Evolutionary conservation across 2,888 invertebrate genomes (phyloP), one percentile per base, ranked within the genome.

Genomic region (Oeneis ivallda): DNA sequence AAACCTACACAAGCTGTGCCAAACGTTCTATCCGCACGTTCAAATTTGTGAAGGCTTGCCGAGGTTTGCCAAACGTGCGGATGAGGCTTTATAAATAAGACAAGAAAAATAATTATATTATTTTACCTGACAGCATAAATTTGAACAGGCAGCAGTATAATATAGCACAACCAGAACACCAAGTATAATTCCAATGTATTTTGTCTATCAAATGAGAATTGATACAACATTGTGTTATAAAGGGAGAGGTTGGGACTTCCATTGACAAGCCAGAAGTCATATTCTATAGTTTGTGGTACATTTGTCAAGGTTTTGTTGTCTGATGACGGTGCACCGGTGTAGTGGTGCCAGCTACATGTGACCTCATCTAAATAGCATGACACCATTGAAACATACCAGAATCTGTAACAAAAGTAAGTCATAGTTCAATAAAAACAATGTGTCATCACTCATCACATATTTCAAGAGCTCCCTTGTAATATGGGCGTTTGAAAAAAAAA

Each of bases 261-360:
- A 87, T 99, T 99, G 8, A 99, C 98, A 57, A 99, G 93, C 96
- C 98, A 98, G 73, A 99, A 95, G 84, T 99, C 97, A 85, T 98
- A 99, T 61, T 93, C 86, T 56, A 92, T 74, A 47, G 73, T 82
- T 71, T 91, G 90, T 43, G 93, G 92, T 19, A 71, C 74, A 9
- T 79, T 72, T 41, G 84, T 85, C 39, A 86, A 70, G 2, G 84
- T 83, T 70, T 83, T 86, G 72, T 89, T 88, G 70, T 86, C 81
- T 62, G 77, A 75, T 9, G 83, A 71, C 0, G 86, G 84, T 41
- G 83, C 85, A 41, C 90, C 90, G 11, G 75, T 79, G 70, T 95
- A 95, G 76, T 97, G 94, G 74, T 95, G 95, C 98, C 98, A 98
- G 69, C 95, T 93, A 79, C 98, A 98, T 1, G 95, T 95, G 5